Evolutionary conservation across 2,888 invertebrate species (phyloP), one percentile per base, ranked within the genome.

Genomic region (Chironomus tentans): DNA sequence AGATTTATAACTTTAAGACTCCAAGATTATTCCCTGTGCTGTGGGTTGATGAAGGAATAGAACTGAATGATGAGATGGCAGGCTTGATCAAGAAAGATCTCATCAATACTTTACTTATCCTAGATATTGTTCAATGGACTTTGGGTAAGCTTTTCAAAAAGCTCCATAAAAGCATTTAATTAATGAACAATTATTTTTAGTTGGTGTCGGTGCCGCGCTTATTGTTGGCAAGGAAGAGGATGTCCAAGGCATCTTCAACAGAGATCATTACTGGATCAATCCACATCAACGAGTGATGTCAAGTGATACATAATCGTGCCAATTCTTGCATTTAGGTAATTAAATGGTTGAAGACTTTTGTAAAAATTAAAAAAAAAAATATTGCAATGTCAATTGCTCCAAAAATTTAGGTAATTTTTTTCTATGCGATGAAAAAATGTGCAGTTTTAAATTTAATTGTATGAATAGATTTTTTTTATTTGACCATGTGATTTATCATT

Each of bases 21-120:
- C 83, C 86, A 1, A 83, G 87, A 0, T 80, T 91, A 4, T 84
- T 88, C 77, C 91, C 91, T 0, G 82, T 90, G 28, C 81, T 90
- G 61, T 91, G 91, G 91, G 80, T 91, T 12, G 90, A 91, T 79
- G 91, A 91, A 89, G 85, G 86, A 24, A 82, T 88, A 68, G 80
- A 82, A 38, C 80, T 90, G 1, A 86, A 88, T 68, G 84, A 85
- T 12, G 85, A 87, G 69, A 85, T 84, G 79, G 84, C 86, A 10
- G 81, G 85, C 0, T 83, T 87, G 79, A 79, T 90, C 70, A 85
- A 86, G 65, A 81, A 81, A 13, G 82, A 83, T 71, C 81, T 89
- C 62, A 82, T 89, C 4, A 80, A 81, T 13, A 83, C 84, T 0
- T 81, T 89, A 5, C 81, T 82, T 62, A 82, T 87, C 2, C 80